Conservation (phyloP, 2,113 vertebrate species). For the Muntiacus muntjak region DNA sequence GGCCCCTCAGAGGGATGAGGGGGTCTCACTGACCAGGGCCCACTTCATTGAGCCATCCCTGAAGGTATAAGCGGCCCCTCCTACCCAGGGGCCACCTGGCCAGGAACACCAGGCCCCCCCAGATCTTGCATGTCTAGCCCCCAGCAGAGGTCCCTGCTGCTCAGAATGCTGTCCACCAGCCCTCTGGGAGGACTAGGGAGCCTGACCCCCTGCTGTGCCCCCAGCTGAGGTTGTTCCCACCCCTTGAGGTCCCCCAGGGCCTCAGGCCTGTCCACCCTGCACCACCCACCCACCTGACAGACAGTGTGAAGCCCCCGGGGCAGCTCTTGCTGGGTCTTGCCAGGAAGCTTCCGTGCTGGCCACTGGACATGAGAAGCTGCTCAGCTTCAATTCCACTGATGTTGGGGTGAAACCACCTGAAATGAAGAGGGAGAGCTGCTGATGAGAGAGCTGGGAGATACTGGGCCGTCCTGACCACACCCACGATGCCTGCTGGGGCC, state of each 20-base stretch:
- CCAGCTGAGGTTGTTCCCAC: background rate
- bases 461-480: accelerated
- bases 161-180: background rate
- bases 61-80: background rate
- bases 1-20: background rate
- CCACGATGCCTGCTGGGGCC: background rate
- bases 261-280: background rate
- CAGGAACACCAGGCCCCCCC: too few relatives aligned
- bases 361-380: conserved; percentile 88
- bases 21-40: background rate
- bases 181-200: background rate
- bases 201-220: background rate
- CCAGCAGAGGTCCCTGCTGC: too few relatives aligned
- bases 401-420: conserved; percentile 94
- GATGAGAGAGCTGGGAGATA: background rate
- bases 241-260: background rate
- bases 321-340: conserved; percentile 93
- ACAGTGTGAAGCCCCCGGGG: conserved; percentile 90
- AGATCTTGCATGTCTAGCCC: background rate
- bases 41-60: background rate
- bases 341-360: conserved; percentile 90
- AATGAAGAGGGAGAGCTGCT: accelerated
- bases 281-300: conserved; percentile 82
- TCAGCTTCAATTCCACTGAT: conserved; percentile 90
- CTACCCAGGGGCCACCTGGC: background rate